Evolutionary conservation across 1,140 invertebrate species (phyloP), one percentile per base, ranked within the genome.

Genomic region (Aphaenogaster ashmeadi): DNA sequence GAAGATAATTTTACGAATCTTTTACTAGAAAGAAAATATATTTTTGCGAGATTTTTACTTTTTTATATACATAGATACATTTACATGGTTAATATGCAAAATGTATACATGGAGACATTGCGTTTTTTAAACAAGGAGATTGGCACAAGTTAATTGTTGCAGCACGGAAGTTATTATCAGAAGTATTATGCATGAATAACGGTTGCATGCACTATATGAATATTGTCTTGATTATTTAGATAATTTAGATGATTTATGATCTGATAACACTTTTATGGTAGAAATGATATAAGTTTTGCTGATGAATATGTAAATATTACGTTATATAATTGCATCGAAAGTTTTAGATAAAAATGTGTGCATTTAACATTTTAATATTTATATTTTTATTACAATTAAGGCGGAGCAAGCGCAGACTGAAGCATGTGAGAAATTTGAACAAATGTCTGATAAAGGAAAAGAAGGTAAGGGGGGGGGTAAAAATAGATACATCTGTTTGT

Each of bases 371-470:
- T 52, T 47, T 38, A 56, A 80, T 27, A 74, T 72, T 44, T 71
- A 36, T 50, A 7, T 71, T 85, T 87, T 27, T 90, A 50, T 89
- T 64, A 74, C 60, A 74, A 79, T 91, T 18, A 93, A 99, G 99
- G 99, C 99, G 66, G 99, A 99, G 95, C 96, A 97, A 92, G 97
- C 97, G 8, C 99, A 99, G 95, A 97, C 98, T 85, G 97, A 97
- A 92, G 98, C 98, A 27, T 99, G 99, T 95, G 98, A 99, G 87
- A 99, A 98, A 92, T 99, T 99, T 96, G 99, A 99, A 95, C 97
- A 98, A 85, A 99, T 99, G 96, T 99, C 99, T 1, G 98, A 98
- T 88, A 98, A 98, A 92, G 99, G 99, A 56, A 98, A 99, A 94
- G 98, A 99, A 96, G 97, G 97, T 97, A 93, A 87, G 27, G 27